Percentiles rank a stretch among this genome's conserved stretches.
Conservation (phyloP, 2,113 vertebrate genomes). For the Sorex araneus region DNA sequence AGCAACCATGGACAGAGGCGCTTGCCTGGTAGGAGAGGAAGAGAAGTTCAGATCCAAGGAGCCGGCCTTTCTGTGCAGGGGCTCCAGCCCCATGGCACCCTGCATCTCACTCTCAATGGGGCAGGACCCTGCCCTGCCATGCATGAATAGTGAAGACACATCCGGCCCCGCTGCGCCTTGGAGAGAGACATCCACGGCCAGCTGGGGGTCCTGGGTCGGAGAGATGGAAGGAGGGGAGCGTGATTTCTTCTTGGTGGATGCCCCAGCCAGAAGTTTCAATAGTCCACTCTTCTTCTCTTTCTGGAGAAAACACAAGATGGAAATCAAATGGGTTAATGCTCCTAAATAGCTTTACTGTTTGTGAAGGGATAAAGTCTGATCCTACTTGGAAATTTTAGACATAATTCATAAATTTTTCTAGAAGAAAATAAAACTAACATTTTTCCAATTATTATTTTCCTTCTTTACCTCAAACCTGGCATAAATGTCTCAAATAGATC, state of each 20-base stretch:
- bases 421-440: conserved; percentile 9
- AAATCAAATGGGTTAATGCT: background rate
- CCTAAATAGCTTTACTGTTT: background rate
- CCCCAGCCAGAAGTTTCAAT: conserved; percentile 96
- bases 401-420: background rate
- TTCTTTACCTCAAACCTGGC: background rate
- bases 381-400: background rate
- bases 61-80: conserved; percentile 97
- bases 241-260: conserved; percentile 96
- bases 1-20: conserved; percentile 92
- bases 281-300: conserved; percentile 97
- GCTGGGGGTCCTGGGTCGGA: conserved; percentile 92
- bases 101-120: conserved; percentile 98
- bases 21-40: conserved; percentile 93
- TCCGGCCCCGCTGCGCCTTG: conserved; percentile 92
- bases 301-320: conserved; percentile 87
- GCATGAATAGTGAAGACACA: conserved; percentile 88
- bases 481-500: background rate
- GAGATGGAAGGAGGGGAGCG: conserved; percentile 96
- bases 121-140: conserved; percentile 96
- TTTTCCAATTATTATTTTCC: background rate
- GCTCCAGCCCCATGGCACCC: conserved; percentile 96
- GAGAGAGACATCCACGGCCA: conserved; percentile 86
- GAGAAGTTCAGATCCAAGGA: conserved; percentile 98
- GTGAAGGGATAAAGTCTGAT: fast-evolving